Evolutionary conservation across 35 echinoderm and acorn worm species (phyloP).

Genomic region (Heliocidaris erythrogramma): DNA sequence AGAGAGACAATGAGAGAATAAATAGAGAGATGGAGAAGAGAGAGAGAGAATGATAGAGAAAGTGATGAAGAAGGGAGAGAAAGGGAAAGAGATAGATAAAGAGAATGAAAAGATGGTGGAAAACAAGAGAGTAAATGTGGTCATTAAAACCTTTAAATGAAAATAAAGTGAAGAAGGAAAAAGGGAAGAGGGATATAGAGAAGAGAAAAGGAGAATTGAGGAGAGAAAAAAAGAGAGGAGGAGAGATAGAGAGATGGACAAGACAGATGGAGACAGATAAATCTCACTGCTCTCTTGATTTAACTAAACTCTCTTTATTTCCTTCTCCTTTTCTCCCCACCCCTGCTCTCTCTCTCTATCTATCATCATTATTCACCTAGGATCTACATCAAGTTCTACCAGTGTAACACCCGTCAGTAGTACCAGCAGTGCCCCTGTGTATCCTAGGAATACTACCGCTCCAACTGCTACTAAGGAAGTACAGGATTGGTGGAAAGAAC

Average conservation of each 20-base stretch:
- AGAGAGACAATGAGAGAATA: not conserved
- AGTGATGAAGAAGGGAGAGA: not conserved
- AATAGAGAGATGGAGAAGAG: not conserved
- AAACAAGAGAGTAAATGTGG: not conserved
- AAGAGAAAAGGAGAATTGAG: no score
- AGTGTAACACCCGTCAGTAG: conserved; percentile 70
- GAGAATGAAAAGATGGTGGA: not conserved
- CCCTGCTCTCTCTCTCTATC: not conserved
- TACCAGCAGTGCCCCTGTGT: conserved; percentile 63
- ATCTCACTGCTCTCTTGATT: no score
- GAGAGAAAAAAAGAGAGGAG: no score
- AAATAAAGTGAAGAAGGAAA: no score
- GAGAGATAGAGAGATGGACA: no score
- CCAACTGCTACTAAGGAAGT: conserved; percentile 81
- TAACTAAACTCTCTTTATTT: no score
- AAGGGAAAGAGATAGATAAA: not conserved
- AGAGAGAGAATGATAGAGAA: not conserved
- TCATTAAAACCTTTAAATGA: no score
- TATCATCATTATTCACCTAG: conserved; percentile 17
- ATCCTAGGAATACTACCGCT: conserved; percentile 69
- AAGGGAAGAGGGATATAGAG: no score
- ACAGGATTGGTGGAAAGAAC: conserved; percentile 97
- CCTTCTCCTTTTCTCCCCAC: no score
- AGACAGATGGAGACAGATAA: no score
- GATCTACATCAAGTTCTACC: conserved; percentile 71